Conservation (phyloP, 2,888 invertebrate species). For the Nineta flava region DNA sequence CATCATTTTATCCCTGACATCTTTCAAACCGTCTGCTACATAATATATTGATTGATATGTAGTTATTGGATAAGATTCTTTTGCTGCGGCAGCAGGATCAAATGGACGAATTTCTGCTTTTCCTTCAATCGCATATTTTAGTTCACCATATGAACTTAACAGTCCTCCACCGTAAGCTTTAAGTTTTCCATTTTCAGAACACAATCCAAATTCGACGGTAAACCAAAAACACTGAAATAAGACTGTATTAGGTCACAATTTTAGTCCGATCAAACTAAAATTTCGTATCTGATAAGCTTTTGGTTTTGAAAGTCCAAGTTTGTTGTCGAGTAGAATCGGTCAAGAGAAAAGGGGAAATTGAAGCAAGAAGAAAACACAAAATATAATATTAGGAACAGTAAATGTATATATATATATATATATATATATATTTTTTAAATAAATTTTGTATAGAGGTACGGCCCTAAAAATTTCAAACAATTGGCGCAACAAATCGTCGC, state of each 20-base stretch:
- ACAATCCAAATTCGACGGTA: constrained; percentile 94
- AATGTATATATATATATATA: no score
- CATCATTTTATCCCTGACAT: constrained; percentile 95
- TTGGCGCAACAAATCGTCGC: no score
- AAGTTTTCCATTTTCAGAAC: constrained; percentile 75
- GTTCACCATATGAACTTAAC: constrained; percentile 89
- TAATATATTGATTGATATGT: constrained; percentile 94
- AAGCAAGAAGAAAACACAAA: no score
- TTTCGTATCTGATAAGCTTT: no score
- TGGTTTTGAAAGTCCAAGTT: no score
- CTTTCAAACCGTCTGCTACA: constrained; percentile 89
- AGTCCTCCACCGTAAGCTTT: constrained; percentile 95
- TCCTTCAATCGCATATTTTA: constrained; percentile 83
- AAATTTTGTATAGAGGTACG: no score
- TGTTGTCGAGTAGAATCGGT: no score
- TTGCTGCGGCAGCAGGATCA: constrained; percentile 73
- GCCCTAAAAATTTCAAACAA: no score
- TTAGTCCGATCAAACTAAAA: no score
- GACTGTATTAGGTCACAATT: no score
- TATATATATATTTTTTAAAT: neutral
- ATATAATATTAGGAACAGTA: no score
- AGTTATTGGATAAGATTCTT: constrained; percentile 92
- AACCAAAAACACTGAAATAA: constrained; percentile 89
- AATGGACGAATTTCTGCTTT: constrained; percentile 74
- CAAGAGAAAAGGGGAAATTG: no score